Percentiles rank a stretch among this genome's conserved stretches.
Conservation (phyloP, 2,888 invertebrate genomes). For the Cantharis rufa region DNA sequence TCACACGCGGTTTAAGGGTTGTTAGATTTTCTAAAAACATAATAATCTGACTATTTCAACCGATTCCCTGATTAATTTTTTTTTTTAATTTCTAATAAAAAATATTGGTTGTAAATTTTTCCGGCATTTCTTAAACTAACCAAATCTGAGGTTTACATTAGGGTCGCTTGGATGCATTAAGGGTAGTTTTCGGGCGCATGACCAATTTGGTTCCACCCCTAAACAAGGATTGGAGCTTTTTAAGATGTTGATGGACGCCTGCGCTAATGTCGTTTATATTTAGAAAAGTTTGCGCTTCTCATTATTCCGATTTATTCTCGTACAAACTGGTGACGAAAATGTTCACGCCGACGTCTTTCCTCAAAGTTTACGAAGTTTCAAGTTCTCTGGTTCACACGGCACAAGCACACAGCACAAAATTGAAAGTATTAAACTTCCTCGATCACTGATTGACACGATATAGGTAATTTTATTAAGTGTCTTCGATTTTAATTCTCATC, state of each 20-base stretch:
- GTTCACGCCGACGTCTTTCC: background rate
- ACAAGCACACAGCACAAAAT: background rate
- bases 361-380: background rate
- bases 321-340: background rate
- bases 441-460: background rate
- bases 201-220: constrained; percentile 34
- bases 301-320: constrained; percentile 16
- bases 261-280: constrained; percentile 33
- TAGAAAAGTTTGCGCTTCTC: constrained; percentile 18
- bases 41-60: background rate
- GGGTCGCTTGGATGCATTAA: constrained; percentile 53
- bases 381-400: background rate
- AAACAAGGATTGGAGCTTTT: constrained; percentile 40
- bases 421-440: background rate
- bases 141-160: constrained; percentile 52
- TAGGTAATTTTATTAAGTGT: background rate
- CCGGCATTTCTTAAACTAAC: constrained; percentile 49
- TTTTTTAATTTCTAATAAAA: background rate
- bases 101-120: constrained; percentile 42
- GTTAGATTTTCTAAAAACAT: background rate
- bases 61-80: background rate
- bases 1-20: background rate
- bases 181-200: constrained; percentile 47
- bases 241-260: constrained; percentile 40
- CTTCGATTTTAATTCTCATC: background rate